Base-by-base conservation (phyloP, 2,113 vertebrate genomes). In the Phocoena phocoena region DNA sequence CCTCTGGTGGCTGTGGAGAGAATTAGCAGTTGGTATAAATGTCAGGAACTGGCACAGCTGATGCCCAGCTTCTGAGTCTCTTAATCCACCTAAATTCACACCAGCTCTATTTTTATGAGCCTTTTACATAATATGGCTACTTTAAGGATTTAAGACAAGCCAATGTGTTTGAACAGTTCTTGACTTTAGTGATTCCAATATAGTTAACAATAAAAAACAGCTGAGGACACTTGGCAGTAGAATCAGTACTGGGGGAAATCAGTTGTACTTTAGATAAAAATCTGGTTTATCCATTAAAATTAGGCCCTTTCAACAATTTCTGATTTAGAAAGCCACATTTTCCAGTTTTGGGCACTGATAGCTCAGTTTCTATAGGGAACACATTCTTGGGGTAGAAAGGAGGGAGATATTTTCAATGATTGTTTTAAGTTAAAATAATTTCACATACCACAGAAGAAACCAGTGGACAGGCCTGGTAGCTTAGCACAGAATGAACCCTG, bases 151-250 rank as follows among this genome's bases (percentile, higher is more conserved):
- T 79, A 65, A 87, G 95, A 92, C 81, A 87, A 50, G 13, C 36
- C 44, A 80, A 11, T 44, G 77, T 67, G 68, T 96, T 73, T 36
- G 50, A 87, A 79, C 67, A 94, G 67, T 82, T 97, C 68, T 68
- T 83, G 79, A 86, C 41, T 47, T 55, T 60, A 88, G 81, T 21
- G 55, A 93, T 74, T 91, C 62, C 73, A 65, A 91, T 94, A 77
- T 71, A 88, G 33, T 94, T 94, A 93, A 82, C 47, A 86, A 94
- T 94, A 12, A 81, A n/a, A 97, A 96, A 94, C 88, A 97, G 94
- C 84, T 63, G 88, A 95, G 82, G 47, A 80, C 71, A 80, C 28
- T 92, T 89, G 88, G 94, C 93, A 62, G 10, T 4, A 20, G 53
- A 38, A 6, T 81, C 67, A 68, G 26, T 14, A n/a, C 26, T 18